Evolutionary conservation across 2,888 invertebrate species (phyloP).

Genomic region (Platynereis dumerilii): DNA sequence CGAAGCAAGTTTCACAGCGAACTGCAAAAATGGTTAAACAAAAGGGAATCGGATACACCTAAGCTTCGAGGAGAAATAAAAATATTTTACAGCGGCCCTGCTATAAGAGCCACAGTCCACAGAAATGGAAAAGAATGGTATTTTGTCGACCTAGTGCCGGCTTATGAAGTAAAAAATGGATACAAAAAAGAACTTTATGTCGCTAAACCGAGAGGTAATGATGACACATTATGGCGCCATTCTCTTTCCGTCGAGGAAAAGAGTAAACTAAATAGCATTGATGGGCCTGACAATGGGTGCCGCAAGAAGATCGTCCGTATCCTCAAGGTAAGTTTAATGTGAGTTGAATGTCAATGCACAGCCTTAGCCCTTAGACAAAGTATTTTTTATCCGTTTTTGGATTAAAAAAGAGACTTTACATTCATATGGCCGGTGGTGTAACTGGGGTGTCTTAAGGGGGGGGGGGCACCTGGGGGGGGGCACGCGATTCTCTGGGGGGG

Average conservation of each 20-base stretch:
- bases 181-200: background rate
- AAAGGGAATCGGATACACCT: background rate
- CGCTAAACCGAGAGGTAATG: background rate
- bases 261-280: background rate
- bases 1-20: background rate
- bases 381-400: too few species aligned
- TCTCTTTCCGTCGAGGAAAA: slow-evolving; percentile 4
- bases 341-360: too few species aligned
- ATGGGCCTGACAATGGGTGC: slow-evolving; percentile 1
- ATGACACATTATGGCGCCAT: background rate
- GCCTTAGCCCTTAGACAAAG: too few species aligned
- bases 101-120: background rate
- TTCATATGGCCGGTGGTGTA: too few species aligned
- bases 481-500: too few species aligned
- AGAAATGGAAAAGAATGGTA: background rate
- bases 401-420: too few species aligned
- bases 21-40: background rate
- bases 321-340: background rate
- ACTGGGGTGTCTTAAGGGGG: too few species aligned
- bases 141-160: slow-evolving; percentile 4
- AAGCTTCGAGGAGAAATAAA: background rate
- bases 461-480: too few species aligned
- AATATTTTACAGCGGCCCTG: background rate
- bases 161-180: background rate
- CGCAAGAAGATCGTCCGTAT: slow-evolving; percentile 1